A percentile compares a stretch with the other conserved stretches of the same genome.
Evolutionary conservation across 2,888 invertebrate species (phyloP).

Genomic region (Cremastinae sp.): DNA sequence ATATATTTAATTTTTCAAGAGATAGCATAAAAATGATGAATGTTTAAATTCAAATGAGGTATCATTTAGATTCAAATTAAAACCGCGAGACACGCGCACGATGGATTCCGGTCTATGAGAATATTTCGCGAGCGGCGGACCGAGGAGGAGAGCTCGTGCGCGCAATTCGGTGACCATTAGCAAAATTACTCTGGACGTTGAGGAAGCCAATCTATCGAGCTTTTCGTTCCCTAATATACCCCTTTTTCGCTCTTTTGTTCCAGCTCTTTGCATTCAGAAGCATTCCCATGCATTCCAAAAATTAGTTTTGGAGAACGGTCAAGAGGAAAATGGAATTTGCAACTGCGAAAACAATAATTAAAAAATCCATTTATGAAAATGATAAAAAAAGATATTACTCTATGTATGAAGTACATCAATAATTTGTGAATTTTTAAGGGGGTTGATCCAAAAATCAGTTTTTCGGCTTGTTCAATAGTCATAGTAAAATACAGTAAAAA

Average conservation of each 20-base stretch:
- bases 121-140: conserved; percentile 49
- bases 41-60: too few species aligned
- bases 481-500: too few species aligned
- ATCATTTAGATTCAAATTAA: too few species aligned
- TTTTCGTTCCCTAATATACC: conserved; percentile 1
- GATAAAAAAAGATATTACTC: too few species aligned
- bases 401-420: too few species aligned
- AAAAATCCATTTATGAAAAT: too few species aligned
- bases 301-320: conserved; percentile 1
- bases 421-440: too few species aligned
- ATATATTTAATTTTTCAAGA: too few species aligned
- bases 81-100: conserved; percentile 60
- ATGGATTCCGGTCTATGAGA: background rate
- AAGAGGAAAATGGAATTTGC: background rate
- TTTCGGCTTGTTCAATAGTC: too few species aligned
- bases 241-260: conserved; percentile 41
- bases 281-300: conserved; percentile 11
- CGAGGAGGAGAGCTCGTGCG: conserved; percentile 50
- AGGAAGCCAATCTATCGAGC: conserved; percentile 55
- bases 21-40: too few species aligned
- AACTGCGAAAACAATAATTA: too few species aligned
- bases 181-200: conserved; percentile 74
- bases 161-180: conserved; percentile 76
- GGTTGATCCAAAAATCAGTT: too few species aligned
- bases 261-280: conserved; percentile 19